These are phyloP conservation scores for Bicyclus anynana DNA, from an alignment of 1,140 invertebrate genomes.

Conservation along the genomic window DNA sequence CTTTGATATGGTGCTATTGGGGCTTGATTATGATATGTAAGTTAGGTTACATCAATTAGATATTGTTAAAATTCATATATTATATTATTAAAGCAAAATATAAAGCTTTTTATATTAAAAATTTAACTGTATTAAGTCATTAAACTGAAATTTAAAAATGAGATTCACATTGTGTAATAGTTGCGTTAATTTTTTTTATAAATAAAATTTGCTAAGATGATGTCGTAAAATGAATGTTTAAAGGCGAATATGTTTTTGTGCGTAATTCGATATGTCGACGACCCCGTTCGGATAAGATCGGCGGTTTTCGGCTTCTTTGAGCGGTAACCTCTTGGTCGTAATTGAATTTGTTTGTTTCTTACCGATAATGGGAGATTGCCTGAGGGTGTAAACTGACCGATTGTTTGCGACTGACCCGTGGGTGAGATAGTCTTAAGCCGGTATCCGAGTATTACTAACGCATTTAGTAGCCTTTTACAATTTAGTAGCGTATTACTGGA, in stretches of 20 bases:
- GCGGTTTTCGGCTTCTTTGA: constrained; percentile 60
- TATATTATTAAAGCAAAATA: background rate
- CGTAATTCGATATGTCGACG: constrained; percentile 44
- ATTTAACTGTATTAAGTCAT: background rate
- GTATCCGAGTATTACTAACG: constrained; percentile 1
- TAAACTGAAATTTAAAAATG: constrained; percentile 10
- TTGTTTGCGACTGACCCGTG: constrained; percentile 32
- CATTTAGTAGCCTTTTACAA: background rate
- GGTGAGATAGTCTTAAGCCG: constrained; percentile 12
- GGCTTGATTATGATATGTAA: too few species aligned
- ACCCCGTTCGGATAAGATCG: constrained; percentile 46
- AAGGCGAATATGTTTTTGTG: constrained; percentile 31
- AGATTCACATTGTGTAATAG: constrained; percentile 16
- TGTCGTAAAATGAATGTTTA: constrained; percentile 35
- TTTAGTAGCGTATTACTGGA: background rate
- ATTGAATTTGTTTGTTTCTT: constrained; percentile 72
- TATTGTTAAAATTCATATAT: too few species aligned
- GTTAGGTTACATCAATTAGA: too few species aligned
- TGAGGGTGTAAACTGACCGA: constrained; percentile 34
- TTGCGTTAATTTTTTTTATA: constrained; percentile 10
- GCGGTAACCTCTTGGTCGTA: constrained; percentile 70
- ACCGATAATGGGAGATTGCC: constrained; percentile 46
- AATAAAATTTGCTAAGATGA: constrained; percentile 9
- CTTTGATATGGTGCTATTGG: too few species aligned
- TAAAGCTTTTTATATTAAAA: background rate